phyloP scores from a whole-genome alignment of 2,113 vertebrate genomes.

The Castor canadensis region DNA sequence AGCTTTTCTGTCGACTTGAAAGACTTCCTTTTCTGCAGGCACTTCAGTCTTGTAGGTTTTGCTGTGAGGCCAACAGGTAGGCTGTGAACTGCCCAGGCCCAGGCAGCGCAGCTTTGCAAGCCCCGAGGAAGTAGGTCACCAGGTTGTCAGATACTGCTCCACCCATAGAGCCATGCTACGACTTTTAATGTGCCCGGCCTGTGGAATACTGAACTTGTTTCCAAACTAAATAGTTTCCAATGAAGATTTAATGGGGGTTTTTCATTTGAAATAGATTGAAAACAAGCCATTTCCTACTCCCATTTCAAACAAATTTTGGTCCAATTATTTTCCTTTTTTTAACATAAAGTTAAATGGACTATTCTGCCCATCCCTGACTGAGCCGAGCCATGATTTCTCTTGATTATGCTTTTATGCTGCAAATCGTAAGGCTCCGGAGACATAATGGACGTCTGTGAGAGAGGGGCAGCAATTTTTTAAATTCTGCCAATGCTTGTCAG shows the following conservation, averaged over 20 bases:
- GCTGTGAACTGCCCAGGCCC: slow-evolving; percentile 20
- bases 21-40: neutral
- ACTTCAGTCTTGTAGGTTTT: neutral
- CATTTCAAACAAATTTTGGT: slow-evolving; percentile 86
- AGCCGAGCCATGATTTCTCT: slow-evolving; percentile 85
- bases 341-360: slow-evolving; percentile 88
- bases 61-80: neutral
- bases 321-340: slow-evolving; percentile 88
- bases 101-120: neutral
- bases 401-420: slow-evolving; percentile 87
- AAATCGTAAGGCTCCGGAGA: slow-evolving; percentile 79
- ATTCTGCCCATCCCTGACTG: slow-evolving; percentile 85
- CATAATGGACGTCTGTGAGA: slow-evolving; percentile 84
- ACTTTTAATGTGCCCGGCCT: slow-evolving; percentile 64
- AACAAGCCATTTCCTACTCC: slow-evolving; percentile 86
- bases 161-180: slow-evolving; percentile 46
- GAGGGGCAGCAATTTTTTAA: slow-evolving; percentile 82
- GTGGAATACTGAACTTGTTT: slow-evolving; percentile 81
- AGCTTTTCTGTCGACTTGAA: slow-evolving; percentile 25
- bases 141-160: slow-evolving; percentile 64
- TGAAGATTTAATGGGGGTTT: slow-evolving; percentile 83
- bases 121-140: slow-evolving; percentile 54
- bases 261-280: slow-evolving; percentile 86
- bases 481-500: slow-evolving; percentile 83
- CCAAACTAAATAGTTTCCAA: slow-evolving; percentile 87